These are phyloP conservation scores for Eolophus roseicapilla DNA, from an alignment of 2,113 vertebrate genomes.

Conservation along the genomic window DNA sequence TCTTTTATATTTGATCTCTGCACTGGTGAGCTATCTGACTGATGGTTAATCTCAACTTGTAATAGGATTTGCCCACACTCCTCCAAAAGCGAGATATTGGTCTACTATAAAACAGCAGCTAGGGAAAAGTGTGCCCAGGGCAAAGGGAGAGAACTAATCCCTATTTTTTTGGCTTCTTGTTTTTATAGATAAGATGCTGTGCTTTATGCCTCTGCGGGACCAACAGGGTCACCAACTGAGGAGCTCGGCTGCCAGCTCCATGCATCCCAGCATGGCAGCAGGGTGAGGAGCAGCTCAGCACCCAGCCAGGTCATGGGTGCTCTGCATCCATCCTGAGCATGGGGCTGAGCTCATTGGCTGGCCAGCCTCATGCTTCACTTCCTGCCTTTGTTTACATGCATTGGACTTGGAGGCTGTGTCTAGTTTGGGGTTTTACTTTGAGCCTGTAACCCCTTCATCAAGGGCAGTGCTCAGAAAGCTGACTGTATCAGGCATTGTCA, in stretches of 20 bases:
- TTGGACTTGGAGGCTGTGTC: not conserved
- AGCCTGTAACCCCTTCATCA: not conserved
- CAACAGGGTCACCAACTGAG: not conserved
- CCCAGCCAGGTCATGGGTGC: fast-evolving
- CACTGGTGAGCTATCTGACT: slow-evolving; percentile 53
- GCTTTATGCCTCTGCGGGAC: not conserved
- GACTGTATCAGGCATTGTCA: not conserved
- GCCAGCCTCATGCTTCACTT: not conserved
- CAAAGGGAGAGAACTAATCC: not conserved
- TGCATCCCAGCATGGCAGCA: not conserved
- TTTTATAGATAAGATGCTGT: not conserved
- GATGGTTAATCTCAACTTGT: slow-evolving; percentile 35
- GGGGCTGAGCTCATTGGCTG: not conserved
- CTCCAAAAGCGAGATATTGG: slow-evolving; percentile 14
- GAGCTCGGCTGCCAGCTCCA: not conserved
- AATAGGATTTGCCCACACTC: slow-evolving; percentile 54
- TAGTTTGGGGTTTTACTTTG: not conserved
- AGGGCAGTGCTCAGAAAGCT: not conserved
- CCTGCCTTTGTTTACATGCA: not conserved
- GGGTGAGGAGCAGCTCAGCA: not conserved
- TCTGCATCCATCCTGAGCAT: not conserved
- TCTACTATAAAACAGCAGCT: not conserved
- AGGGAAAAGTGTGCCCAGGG: not conserved
- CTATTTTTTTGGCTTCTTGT: not conserved
- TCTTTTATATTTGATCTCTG: slow-evolving; percentile 65